Base-by-base conservation (phyloP, 2,797 vertebrate genomes). In the Periparus ater region DNA sequence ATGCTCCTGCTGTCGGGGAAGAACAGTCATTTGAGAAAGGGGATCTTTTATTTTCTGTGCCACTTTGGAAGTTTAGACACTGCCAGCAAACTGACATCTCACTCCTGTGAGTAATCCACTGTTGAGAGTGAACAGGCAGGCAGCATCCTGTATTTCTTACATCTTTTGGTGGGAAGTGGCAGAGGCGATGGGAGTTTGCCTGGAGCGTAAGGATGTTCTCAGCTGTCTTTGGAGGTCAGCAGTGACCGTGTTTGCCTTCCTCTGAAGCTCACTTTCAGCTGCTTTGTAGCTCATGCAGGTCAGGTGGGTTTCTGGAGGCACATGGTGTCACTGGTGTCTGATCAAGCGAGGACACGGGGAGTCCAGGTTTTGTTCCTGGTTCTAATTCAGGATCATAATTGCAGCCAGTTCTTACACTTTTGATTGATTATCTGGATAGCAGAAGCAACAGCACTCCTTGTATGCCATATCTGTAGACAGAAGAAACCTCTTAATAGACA, bases 21-120 rank as follows among this genome's bases (percentile, higher is more conserved):
- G 73, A 88, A 21, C 73, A 88, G 70, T 67, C 29, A 10, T 73
- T 48, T 73, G 70, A 92, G 87, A 84, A 67, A 61, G 50, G 32
- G 32, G 16, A 48, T 91, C 63, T 94, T 94, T 34, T 91, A 38
- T 93, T 93, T 96, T 92, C 82, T 62, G 34, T 79, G 83, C 86
- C 38, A 9, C 40, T 96, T 45, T 7, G 38, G 12, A 70, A 76
- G 57, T 76, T 92, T 70, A 48, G 85, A 47, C 62, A 63, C 25
- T 68, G 76, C 70, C 82, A 91, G 53, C 66, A 94, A 95, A 72
- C 44, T 75, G 95, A 68, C 87, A 78, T 83, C 76, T 86, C 22
- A 4, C 63, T 95, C 70, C 48, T 84, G 13, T 88, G 82, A 90
- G 47, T 84, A 84, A 89, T 91, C 54, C 61, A n/a, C 54, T 78